Percentiles rank a stretch among this genome's conserved stretches.
Conservation (phyloP, 1,140 invertebrate species). For the Nephila pilipes region DNA sequence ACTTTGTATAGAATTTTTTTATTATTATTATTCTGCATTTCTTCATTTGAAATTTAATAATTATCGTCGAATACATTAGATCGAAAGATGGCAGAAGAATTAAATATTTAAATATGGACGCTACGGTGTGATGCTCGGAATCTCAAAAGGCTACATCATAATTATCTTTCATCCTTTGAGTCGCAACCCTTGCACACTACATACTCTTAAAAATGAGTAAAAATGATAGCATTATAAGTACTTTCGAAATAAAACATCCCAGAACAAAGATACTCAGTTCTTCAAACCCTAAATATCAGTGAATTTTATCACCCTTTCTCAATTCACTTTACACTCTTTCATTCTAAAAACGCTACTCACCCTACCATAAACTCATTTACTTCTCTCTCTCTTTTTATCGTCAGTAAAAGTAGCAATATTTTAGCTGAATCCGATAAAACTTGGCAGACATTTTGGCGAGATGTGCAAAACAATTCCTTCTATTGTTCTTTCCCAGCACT, state of each 20-base stretch:
- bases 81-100: too few relatives aligned
- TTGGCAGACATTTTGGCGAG: not conserved
- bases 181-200: too few relatives aligned
- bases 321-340: not conserved
- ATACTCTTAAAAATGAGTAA: too few relatives aligned
- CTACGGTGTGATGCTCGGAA: too few relatives aligned
- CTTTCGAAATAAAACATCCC: not conserved
- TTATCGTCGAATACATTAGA: too few relatives aligned
- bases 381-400: not conserved
- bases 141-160: too few relatives aligned
- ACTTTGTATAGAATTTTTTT: too few relatives aligned
- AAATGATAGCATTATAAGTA: too few relatives aligned
- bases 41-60: too few relatives aligned
- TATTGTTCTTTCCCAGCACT: not conserved
- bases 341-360: not conserved
- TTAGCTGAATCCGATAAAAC: not conserved
- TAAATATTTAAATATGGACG: too few relatives aligned
- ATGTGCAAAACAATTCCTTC: not conserved
- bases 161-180: too few relatives aligned
- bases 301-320: not conserved
- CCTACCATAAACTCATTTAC: not conserved
- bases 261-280: not conserved
- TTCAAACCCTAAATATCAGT: not conserved
- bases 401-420: slow-evolving; percentile 5
- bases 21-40: too few relatives aligned